phyloP scores from a whole-genome alignment of 2,888 invertebrate species.

The Ochropacha duplaris region DNA sequence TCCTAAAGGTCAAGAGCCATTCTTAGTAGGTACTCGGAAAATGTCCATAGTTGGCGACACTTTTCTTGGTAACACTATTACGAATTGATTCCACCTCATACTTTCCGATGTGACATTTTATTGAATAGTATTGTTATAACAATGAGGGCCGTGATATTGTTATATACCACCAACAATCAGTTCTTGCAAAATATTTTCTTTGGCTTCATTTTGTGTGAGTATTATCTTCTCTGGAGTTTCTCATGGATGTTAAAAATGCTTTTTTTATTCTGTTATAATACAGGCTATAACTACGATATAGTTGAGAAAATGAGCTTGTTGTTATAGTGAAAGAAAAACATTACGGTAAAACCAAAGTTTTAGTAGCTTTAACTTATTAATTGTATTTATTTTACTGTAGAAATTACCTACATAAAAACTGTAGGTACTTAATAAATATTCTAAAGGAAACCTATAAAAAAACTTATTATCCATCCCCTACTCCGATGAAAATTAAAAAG shows the following conservation, averaged over 20 bases:
- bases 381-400: too few species aligned
- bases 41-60: constrained; percentile 29
- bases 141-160: background rate
- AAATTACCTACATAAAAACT: constrained; percentile 7
- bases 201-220: background rate
- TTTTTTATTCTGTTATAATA: too few species aligned
- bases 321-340: too few species aligned
- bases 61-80: constrained; percentile 30
- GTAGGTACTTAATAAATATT: background rate
- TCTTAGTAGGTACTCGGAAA: constrained; percentile 29
- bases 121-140: background rate
- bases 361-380: too few species aligned
- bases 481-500: constrained; percentile 1
- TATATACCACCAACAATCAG: background rate
- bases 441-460: background rate
- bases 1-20: constrained; percentile 8
- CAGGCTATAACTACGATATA: too few species aligned
- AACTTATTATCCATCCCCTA: background rate
- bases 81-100: constrained; percentile 30
- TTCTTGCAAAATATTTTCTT: background rate
- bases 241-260: too few species aligned
- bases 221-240: too few species aligned
- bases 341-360: too few species aligned
- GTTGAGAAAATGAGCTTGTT: too few species aligned
- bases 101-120: constrained; percentile 9